phyloP scores from a whole-genome alignment of 2,888 invertebrate species.

The Cecidostiba fungosa region DNA sequence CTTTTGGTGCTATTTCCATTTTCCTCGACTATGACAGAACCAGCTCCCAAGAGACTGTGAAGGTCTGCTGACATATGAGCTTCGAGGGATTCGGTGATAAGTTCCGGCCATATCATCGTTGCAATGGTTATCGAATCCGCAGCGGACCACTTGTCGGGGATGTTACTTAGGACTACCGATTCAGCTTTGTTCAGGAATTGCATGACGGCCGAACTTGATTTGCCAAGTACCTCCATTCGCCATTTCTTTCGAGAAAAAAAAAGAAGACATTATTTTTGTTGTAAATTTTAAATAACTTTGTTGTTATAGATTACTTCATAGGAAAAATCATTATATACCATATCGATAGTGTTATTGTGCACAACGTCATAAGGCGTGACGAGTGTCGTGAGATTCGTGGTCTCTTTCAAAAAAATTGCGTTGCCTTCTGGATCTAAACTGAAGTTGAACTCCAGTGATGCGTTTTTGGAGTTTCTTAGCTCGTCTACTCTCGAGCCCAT shows the following conservation, averaged over 20 bases:
- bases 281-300: neutral
- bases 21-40: neutral
- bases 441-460: slow-evolving; percentile 83
- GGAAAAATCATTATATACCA: neutral
- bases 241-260: neutral
- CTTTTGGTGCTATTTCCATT: neutral
- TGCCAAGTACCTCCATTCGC: neutral
- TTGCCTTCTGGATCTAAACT: slow-evolving; percentile 83
- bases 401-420: slow-evolving; percentile 78
- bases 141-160: neutral
- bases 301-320: neutral
- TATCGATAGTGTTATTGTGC: neutral
- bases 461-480: slow-evolving; percentile 76
- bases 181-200: neutral
- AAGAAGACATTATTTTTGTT: neutral
- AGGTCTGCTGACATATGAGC: neutral
- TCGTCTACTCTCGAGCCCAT: slow-evolving; percentile 77
- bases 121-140: slow-evolving; percentile 23
- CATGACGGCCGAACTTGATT: neutral
- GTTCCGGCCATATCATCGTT: slow-evolving; percentile 32
- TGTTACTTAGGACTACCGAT: neutral
- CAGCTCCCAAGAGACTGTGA: neutral
- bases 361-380: neutral
- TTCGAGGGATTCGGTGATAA: neutral
- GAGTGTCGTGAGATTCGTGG: neutral